Percentiles rank a stretch among this genome's conserved stretches.
Conservation (phyloP, 2,113 vertebrate species). For the Orycteropus afer region DNA sequence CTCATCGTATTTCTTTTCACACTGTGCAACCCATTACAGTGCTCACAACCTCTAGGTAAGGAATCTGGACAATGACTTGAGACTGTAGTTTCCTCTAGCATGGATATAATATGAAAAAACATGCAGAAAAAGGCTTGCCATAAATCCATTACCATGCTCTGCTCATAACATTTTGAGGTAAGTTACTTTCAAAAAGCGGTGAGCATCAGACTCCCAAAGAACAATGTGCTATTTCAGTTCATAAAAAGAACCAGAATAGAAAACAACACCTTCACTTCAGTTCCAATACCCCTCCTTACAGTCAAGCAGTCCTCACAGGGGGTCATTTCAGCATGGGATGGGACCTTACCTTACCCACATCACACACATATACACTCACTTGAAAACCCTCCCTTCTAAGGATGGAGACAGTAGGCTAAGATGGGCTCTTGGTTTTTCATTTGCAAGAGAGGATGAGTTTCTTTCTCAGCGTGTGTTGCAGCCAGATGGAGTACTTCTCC, state of each 20-base stretch:
- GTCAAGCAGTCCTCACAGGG: neutral
- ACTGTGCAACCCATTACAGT: no score
- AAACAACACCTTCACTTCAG: neutral
- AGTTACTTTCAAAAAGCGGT: neutral
- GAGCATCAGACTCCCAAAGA: neutral
- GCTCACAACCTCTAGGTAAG: no score
- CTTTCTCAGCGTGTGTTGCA: slow-evolving; percentile 93
- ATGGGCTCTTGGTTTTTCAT: neutral
- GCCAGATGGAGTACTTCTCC: slow-evolving; percentile 84
- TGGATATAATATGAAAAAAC: no score
- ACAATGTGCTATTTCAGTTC: neutral
- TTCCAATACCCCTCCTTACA: neutral
- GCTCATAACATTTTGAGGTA: neutral
- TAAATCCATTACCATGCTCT: no score
- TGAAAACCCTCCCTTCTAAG: neutral
- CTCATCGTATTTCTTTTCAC: no score
- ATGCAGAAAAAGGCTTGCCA: no score
- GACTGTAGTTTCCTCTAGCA: no score
- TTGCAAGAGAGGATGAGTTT: slow-evolving; percentile 85
- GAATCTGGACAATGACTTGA: no score
- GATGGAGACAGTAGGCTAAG: neutral
- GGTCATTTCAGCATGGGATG: neutral
- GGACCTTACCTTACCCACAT: neutral
- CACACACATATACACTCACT: neutral
- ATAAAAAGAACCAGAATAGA: neutral